These are phyloP conservation scores for Microcebus lehilahytsara DNA, from an alignment of 2,113 vertebrate species.

Conservation along the genomic window DNA sequence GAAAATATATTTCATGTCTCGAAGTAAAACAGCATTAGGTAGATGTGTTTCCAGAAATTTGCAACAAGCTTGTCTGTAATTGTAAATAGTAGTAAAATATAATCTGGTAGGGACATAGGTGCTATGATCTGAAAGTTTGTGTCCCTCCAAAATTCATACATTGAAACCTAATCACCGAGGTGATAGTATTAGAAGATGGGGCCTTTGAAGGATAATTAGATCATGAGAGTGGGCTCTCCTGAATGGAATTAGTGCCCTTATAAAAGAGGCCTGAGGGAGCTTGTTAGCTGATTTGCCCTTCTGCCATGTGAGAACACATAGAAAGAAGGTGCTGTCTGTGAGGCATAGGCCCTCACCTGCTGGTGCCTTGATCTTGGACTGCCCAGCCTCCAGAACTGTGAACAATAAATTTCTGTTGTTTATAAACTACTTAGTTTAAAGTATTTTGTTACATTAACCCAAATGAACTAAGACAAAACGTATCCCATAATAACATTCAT, in stretches of 20 bases:
- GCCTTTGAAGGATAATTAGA: background rate
- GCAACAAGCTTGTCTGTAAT: background rate
- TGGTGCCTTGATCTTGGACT: background rate
- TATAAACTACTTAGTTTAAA: background rate
- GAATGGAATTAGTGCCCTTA: background rate
- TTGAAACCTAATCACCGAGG: background rate
- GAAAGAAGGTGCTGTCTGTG: background rate
- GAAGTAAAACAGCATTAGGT: background rate
- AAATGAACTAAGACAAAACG: background rate
- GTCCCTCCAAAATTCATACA: background rate
- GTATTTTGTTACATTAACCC: background rate
- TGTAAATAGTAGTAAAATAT: background rate
- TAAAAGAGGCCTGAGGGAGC: background rate
- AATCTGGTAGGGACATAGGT: background rate
- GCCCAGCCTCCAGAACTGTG: background rate
- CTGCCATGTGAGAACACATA: background rate
- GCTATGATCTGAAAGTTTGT: background rate
- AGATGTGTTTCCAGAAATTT: background rate
- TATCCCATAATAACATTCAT: background rate
- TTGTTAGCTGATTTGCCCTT: background rate
- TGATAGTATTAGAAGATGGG: background rate
- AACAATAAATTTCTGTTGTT: background rate
- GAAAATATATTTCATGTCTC: background rate
- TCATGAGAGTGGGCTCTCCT: background rate
- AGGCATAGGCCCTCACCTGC: background rate